A percentile compares a stretch with the other conserved stretches of the same genome.
These are phyloP conservation scores for Erebia palarica DNA, from an alignment of 2,888 invertebrate genomes.

Conservation along the genomic window DNA sequence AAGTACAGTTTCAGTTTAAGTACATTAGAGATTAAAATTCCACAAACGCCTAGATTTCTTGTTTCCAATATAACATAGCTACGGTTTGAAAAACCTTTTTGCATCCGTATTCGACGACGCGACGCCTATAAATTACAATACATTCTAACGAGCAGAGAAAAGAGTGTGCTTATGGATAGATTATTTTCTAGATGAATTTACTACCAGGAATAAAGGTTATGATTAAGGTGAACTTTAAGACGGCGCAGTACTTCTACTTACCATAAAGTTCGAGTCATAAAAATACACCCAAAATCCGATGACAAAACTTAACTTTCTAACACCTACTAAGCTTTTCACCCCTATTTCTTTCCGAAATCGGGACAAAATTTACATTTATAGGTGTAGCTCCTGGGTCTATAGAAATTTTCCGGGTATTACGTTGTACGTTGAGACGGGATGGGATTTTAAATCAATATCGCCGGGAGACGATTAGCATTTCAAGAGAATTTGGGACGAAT, in stretches of 20 bases:
- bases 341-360: not conserved
- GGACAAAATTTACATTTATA: not conserved
- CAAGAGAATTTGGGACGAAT: conserved; percentile 12
- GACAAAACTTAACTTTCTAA: not conserved
- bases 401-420: conserved; percentile 5
- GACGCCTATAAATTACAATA: too few relatives aligned
- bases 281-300: not conserved
- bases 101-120: too few relatives aligned
- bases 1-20: too few relatives aligned
- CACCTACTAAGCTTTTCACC: conserved; percentile 5
- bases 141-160: too few relatives aligned
- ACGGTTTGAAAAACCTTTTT: too few relatives aligned
- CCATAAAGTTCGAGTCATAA: not conserved
- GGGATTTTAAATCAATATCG: conserved; percentile 26
- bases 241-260: too few relatives aligned
- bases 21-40: too few relatives aligned
- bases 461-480: conserved; percentile 8
- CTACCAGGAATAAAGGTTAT: too few relatives aligned
- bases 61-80: too few relatives aligned
- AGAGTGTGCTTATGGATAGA: too few relatives aligned
- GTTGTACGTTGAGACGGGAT: conserved; percentile 4
- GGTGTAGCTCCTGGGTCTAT: not conserved
- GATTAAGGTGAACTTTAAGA: too few relatives aligned
- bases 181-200: not conserved
- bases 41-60: too few relatives aligned